Conservation (phyloP, 2,797 vertebrate species). For the Tapirus indicus region DNA sequence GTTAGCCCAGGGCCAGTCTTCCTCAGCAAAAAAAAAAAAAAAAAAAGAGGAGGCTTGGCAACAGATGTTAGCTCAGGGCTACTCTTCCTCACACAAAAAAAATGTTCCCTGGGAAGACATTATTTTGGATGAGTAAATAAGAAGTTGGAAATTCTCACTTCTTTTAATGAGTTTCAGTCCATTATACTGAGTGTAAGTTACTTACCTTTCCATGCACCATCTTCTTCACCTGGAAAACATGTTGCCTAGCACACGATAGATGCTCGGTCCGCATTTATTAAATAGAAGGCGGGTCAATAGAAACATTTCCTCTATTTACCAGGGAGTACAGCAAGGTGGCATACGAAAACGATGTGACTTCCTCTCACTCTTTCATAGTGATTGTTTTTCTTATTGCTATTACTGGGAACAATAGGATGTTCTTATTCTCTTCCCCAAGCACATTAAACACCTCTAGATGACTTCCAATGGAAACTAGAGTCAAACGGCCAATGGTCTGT, state of each 20-base stretch:
- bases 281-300: not conserved
- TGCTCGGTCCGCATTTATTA: not conserved
- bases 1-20: too few relatives aligned
- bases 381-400: not conserved
- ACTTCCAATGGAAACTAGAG: constrained; percentile 8
- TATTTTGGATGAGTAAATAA: constrained; percentile 37
- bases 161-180: not conserved
- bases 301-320: not conserved
- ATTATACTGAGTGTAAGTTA: not conserved
- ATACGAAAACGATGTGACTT: not conserved
- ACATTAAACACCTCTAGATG: not conserved
- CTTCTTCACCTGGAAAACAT: constrained; percentile 3
- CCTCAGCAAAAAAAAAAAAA: too few relatives aligned
- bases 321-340: not conserved
- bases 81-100: too few relatives aligned
- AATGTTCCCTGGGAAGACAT: not conserved
- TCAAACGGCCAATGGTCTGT: not conserved
- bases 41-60: too few relatives aligned
- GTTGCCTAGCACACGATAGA: not conserved
- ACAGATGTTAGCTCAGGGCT: too few relatives aligned
- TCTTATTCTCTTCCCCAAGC: not conserved
- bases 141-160: not conserved
- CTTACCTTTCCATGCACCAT: not conserved
- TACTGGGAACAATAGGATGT: constrained; percentile 32
- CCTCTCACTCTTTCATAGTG: not conserved